Conservation (phyloP, 2,113 vertebrate genomes). For the Corythornis madagascariensis region DNA sequence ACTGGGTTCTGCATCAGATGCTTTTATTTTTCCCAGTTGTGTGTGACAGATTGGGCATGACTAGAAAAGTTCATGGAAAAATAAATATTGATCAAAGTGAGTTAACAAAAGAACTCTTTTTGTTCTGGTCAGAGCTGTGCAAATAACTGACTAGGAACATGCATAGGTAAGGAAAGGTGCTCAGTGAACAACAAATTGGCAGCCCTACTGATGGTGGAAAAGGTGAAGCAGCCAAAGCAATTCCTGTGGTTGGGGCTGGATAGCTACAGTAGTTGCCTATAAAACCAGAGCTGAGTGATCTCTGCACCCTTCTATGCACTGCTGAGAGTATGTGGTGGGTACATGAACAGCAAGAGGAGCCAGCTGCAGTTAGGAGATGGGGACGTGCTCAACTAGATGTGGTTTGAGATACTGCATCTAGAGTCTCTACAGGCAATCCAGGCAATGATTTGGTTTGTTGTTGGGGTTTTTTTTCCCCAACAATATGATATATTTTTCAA, state of each 20-base stretch:
- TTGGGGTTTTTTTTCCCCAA: background rate
- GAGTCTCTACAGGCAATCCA: background rate
- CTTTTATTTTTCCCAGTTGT: background rate
- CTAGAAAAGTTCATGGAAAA: background rate
- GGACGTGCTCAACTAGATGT: conserved; percentile 15
- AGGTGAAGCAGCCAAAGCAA: background rate
- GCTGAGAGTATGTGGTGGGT: background rate
- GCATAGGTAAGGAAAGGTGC: background rate
- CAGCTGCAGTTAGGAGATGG: conserved; percentile 3
- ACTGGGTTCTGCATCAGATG: background rate
- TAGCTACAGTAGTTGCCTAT: background rate
- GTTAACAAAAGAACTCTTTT: background rate
- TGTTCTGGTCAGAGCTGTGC: background rate
- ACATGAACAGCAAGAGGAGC: background rate
- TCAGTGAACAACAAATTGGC: background rate
- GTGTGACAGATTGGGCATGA: background rate
- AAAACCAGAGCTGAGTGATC: background rate
- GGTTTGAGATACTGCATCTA: background rate
- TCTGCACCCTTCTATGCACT: background rate
- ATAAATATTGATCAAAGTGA: background rate
- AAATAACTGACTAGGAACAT: background rate
- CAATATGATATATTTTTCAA: background rate
- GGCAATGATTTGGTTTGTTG: background rate
- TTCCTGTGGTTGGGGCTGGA: background rate
- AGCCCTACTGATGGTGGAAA: background rate